Base-by-base conservation (phyloP, 2,113 vertebrate genomes). In the Coptodon bakossiorum region DNA sequence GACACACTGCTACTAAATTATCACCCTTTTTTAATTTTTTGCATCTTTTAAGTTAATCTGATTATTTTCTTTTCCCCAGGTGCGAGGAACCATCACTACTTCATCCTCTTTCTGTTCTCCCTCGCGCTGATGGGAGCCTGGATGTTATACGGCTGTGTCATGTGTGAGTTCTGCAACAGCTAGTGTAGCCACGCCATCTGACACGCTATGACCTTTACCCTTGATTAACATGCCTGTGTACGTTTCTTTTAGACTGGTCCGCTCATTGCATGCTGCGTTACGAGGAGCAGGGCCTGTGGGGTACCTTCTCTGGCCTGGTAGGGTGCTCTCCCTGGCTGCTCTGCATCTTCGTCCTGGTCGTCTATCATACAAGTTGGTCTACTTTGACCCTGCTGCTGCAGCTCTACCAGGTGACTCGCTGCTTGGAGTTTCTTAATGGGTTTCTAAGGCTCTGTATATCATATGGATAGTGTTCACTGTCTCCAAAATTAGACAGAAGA, bases 251-350 rank as follows among this genome's bases (percentile, higher is more conserved):
- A 99, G 99, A 98, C 94, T 99, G 98, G 98, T 96, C 96, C 4
- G 93, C 83, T 61, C 97, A 96, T 87, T 99, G 98, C 9, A 5
- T 76, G 8, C 93, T 96, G 36, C 97, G 89, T 1, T 97, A 97
- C 11, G 78, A 81, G 36, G 93, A 96, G 84, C 96, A 97, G 73
- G 97, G 97, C 50, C 54, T 92, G 0, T 98, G 98, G 98, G 96
- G 56, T 0, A 96, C 93, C 53, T 76, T 97, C 82, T 97, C 93
- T 0, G 95, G 94, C 86, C 94, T 97, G 36, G 88, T 96, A 3
- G 71, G 89, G 87, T 99, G 98, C 53, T 99, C 98, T 16, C 97
- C 98, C 2, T 99, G 99, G 98, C 88, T 98, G 87, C 95, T 96
- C 43, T 96, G 97, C 89, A 89, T 99, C 89, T 98, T 97, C 68